phyloP scores from a whole-genome alignment of 1,140 invertebrate genomes.

The Portunus trituberculatus region DNA sequence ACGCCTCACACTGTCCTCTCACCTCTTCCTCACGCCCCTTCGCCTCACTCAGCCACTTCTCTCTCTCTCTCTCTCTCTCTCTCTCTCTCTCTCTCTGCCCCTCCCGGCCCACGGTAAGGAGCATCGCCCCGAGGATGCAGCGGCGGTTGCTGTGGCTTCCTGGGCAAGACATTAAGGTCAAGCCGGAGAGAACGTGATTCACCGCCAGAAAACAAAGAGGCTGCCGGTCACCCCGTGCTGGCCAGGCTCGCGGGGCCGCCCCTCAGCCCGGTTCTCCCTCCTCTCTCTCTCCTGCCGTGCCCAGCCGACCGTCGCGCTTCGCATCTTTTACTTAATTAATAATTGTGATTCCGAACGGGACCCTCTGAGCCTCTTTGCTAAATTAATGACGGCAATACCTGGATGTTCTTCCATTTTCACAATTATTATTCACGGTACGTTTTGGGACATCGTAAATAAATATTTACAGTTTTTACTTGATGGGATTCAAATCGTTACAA shows the following conservation, averaged over 20 bases:
- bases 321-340: slow-evolving; percentile 50
- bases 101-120: not conserved
- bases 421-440: not conserved
- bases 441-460: slow-evolving; percentile 37
- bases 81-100: slow-evolving; percentile 36
- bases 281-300: slow-evolving; percentile 35
- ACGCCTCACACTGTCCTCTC: not conserved
- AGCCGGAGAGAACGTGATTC: slow-evolving; percentile 46
- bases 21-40: slow-evolving; percentile 33
- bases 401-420: slow-evolving; percentile 37
- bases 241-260: slow-evolving; percentile 25
- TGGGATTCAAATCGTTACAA: slow-evolving; percentile 46
- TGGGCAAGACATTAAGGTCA: slow-evolving; percentile 22
- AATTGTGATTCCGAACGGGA: slow-evolving; percentile 44
- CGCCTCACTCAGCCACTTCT: not conserved
- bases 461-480: slow-evolving; percentile 22
- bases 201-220: slow-evolving; percentile 53
- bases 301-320: slow-evolving; percentile 26
- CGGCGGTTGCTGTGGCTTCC: not conserved
- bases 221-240: slow-evolving; percentile 39
- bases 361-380: slow-evolving; percentile 36
- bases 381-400: slow-evolving; percentile 58
- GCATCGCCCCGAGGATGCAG: not conserved
- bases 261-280: slow-evolving; percentile 8
- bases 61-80: not conserved